A percentile compares a stretch with the other conserved stretches of the same genome.
Conservation (phyloP, 1,140 invertebrate genomes). For the Teleogryllus occipitalis region DNA sequence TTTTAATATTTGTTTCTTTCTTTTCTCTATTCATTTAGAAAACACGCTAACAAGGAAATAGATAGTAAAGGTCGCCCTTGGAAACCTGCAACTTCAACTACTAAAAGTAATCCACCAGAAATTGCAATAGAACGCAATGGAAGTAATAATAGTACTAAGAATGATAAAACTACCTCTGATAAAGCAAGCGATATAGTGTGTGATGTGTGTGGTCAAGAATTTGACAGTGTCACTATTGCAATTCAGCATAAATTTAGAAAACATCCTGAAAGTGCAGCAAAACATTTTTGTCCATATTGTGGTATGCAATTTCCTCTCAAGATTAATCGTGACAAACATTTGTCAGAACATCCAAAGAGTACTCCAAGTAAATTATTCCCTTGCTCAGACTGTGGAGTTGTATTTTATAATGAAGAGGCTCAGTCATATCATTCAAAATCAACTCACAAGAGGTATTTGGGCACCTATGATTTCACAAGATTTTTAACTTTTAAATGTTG, state of each 20-base stretch:
- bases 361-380: slow-evolving; percentile 36
- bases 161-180: neutral
- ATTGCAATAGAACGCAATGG: slow-evolving; percentile 8
- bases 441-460: slow-evolving; percentile 44
- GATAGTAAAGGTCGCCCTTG: slow-evolving; percentile 35
- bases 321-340: slow-evolving; percentile 51
- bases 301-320: slow-evolving; percentile 61
- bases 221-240: slow-evolving; percentile 50
- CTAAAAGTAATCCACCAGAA: slow-evolving; percentile 9
- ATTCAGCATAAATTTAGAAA: slow-evolving; percentile 59
- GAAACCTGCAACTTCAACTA: slow-evolving; percentile 22
- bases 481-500: no score
- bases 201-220: slow-evolving; percentile 30
- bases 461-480: no score
- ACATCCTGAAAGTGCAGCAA: slow-evolving; percentile 50
- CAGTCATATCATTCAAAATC: slow-evolving; percentile 54
- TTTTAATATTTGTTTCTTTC: slow-evolving; percentile 12
- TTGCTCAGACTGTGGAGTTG: slow-evolving; percentile 49
- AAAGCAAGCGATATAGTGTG: slow-evolving; percentile 20
- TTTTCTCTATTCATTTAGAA: slow-evolving; percentile 29
- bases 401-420: slow-evolving; percentile 50
- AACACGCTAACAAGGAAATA: slow-evolving; percentile 45
- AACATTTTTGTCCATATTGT: slow-evolving; percentile 57
- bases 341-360: slow-evolving; percentile 37
- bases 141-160: slow-evolving; percentile 10